Percentiles rank a stretch among this genome's conserved stretches.
Conservation (phyloP, 2,113 vertebrate genomes). For the Sorex fumeus region DNA sequence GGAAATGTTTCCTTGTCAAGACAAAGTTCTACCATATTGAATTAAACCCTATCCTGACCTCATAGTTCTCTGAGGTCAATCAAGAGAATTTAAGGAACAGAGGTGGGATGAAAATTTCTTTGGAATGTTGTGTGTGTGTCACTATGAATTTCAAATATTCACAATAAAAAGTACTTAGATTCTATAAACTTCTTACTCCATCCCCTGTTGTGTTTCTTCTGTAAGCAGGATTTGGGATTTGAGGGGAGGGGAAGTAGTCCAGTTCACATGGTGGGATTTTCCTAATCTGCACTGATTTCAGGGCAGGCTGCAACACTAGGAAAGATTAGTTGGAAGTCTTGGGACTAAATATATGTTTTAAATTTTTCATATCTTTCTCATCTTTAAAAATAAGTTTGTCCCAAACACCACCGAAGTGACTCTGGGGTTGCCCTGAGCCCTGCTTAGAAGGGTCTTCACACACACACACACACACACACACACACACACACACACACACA, state of each 20-base stretch:
- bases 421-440: too few relatives aligned
- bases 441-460: too few relatives aligned
- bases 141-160: neutral
- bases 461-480: too few relatives aligned
- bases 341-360: neutral
- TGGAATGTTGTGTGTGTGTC: neutral
- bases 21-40: neutral
- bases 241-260: neutral
- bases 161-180: neutral
- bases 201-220: neutral
- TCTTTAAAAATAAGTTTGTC: neutral
- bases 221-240: neutral
- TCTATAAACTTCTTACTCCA: slow-evolving; percentile 26
- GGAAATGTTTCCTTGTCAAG: neutral
- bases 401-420: too few relatives aligned
- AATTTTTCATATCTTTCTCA: neutral
- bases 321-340: neutral
- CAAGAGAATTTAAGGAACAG: neutral
- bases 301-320: slow-evolving; percentile 1
- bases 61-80: neutral
- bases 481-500: too few relatives aligned
- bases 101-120: neutral
- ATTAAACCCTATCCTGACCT: neutral
- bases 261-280: neutral
- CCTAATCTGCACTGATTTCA: neutral